Evolutionary conservation across 2,113 vertebrate species (phyloP).

Genomic region (Phoenicopterus ruber): DNA sequence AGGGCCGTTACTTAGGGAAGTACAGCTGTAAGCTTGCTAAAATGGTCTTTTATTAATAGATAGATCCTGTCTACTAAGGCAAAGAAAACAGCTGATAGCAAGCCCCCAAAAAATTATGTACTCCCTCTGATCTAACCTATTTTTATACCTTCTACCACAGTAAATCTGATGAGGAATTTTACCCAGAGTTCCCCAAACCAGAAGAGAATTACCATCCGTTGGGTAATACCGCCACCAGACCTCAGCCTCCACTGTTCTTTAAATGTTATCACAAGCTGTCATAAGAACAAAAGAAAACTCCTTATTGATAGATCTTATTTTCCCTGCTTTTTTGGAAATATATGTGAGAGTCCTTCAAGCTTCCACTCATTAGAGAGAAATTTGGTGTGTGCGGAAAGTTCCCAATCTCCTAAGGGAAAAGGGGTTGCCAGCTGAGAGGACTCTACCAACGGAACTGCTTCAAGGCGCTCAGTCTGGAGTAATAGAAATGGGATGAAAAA

Average conservation of each 20-base stretch:
- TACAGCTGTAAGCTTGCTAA: neutral
- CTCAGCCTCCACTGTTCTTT: neutral
- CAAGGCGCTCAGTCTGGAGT: neutral
- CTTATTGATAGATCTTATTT: neutral
- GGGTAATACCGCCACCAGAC: neutral
- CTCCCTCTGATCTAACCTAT: neutral
- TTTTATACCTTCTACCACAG: neutral
- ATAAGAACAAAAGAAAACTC: neutral
- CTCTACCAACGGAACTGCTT: neutral
- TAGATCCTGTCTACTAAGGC: neutral
- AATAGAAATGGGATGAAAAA: neutral
- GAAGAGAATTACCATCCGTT: neutral
- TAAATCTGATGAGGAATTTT: neutral
- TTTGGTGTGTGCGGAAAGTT: neutral
- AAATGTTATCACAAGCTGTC: neutral
- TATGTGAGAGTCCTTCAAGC: neutral
- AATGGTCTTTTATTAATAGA: neutral
- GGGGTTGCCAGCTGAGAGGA: neutral
- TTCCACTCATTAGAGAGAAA: neutral
- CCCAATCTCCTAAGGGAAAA: neutral
- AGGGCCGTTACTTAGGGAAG: neutral
- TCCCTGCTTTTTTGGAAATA: neutral
- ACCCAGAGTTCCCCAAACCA: neutral
- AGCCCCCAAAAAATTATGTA: fast-evolving
- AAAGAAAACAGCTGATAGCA: neutral